These are phyloP conservation scores for Agonopterix heracliana DNA, from an alignment of 2,888 invertebrate species.

Conservation along the genomic window DNA sequence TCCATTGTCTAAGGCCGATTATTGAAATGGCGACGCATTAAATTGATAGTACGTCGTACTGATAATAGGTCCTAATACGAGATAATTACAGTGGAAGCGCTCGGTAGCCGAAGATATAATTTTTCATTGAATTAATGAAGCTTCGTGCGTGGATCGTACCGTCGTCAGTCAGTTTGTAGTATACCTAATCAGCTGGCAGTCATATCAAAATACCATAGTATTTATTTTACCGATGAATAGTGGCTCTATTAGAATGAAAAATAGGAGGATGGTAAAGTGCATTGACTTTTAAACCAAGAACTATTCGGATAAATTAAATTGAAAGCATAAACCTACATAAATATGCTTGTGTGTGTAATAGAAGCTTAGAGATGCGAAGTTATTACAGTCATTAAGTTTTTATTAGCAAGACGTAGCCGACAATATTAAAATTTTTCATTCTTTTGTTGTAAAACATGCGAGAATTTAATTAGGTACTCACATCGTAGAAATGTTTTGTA, in stretches of 20 bases:
- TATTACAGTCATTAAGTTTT: slow-evolving; percentile 1
- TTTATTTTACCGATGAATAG: too few species aligned
- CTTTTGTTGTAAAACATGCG: not conserved
- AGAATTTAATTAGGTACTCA: slow-evolving; percentile 1
- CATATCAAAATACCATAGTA: too few species aligned
- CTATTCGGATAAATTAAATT: too few species aligned
- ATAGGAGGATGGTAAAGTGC: too few species aligned
- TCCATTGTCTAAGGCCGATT: slow-evolving; percentile 60
- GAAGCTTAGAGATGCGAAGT: too few species aligned
- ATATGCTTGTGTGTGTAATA: too few species aligned
- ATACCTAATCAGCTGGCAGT: too few species aligned
- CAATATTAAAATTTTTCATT: not conserved
- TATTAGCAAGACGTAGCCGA: slow-evolving; percentile 1
- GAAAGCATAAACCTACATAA: too few species aligned
- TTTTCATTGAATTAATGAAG: slow-evolving; percentile 55
- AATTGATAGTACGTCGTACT: slow-evolving; percentile 53
- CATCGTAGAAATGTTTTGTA: not conserved
- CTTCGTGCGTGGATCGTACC: slow-evolving; percentile 34
- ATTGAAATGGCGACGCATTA: slow-evolving; percentile 58
- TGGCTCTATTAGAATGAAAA: too few species aligned
- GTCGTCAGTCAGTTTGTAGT: slow-evolving; percentile 28
- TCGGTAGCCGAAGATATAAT: slow-evolving; percentile 59
- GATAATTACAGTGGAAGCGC: slow-evolving; percentile 56
- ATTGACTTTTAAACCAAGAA: too few species aligned
- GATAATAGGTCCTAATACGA: slow-evolving; percentile 59